phyloP scores from a whole-genome alignment of 1,140 invertebrate species.

The Agrilus planipennis region DNA sequence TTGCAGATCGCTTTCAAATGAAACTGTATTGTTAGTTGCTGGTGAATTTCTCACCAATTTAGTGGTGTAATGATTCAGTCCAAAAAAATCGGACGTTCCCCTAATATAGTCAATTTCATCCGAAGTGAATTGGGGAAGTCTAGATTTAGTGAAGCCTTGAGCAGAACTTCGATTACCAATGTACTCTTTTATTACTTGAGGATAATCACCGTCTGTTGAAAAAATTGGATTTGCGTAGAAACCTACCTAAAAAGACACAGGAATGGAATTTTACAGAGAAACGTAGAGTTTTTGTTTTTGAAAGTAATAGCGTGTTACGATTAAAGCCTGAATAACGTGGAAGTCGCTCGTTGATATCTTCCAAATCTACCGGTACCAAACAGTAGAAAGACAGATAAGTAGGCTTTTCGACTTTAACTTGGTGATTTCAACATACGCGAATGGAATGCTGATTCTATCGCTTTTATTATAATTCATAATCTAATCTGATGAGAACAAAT shows the following conservation, averaged over 20 bases:
- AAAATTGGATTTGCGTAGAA: constrained; percentile 50
- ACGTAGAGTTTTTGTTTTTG: neutral
- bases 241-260: constrained; percentile 35
- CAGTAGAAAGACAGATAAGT: neutral
- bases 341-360: too few relatives aligned
- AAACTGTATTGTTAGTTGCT: neutral
- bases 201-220: constrained; percentile 46
- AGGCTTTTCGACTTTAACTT: too few relatives aligned
- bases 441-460: too few relatives aligned
- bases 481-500: too few relatives aligned
- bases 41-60: neutral
- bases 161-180: constrained; percentile 40
- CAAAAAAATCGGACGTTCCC: constrained; percentile 46
- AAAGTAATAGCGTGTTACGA: neutral
- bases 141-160: constrained; percentile 41
- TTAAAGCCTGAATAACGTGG: neutral
- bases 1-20: neutral
- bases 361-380: neutral
- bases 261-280: neutral
- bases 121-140: constrained; percentile 43
- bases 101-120: constrained; percentile 42
- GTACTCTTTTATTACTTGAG: constrained; percentile 42
- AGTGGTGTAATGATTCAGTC: constrained; percentile 44
- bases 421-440: too few relatives aligned
- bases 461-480: too few relatives aligned